Conservation (phyloP, 2,113 vertebrate genomes). For the Petroica traversi region DNA sequence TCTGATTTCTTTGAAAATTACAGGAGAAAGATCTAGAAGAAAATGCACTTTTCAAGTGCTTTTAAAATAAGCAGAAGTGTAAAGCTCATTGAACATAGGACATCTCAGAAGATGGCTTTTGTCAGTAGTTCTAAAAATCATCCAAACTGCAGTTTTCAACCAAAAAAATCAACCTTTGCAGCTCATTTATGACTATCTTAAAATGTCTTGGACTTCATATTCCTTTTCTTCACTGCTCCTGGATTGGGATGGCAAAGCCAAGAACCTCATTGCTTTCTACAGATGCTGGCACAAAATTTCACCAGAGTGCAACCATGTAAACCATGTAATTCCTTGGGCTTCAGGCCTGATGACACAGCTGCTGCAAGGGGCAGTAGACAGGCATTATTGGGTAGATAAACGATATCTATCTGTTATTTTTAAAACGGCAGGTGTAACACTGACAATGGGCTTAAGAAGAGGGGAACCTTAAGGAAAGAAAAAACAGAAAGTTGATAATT, state of each 20-base stretch:
- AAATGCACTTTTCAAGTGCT: background rate
- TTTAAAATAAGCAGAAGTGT: background rate
- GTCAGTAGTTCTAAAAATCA: background rate
- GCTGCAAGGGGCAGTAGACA: background rate
- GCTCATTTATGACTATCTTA: background rate
- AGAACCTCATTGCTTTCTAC: background rate
- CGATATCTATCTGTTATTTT: background rate
- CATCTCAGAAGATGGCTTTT: background rate
- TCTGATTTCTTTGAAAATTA: background rate
- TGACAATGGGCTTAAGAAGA: background rate
- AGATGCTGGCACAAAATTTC: background rate
- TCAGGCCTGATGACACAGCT: background rate
- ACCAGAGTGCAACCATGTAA: background rate
- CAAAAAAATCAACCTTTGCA: background rate
- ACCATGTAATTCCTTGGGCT: background rate
- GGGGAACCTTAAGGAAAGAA: fast-evolving
- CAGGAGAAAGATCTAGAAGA: background rate
- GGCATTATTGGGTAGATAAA: background rate
- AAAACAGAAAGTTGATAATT: background rate
- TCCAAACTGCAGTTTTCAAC: background rate
- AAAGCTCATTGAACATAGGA: background rate
- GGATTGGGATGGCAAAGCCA: background rate
- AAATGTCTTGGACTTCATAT: background rate
- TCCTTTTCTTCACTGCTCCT: background rate
- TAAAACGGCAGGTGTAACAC: background rate